Conservation (phyloP, 1,140 invertebrate species). For the Brachionus paranguensis region DNA sequence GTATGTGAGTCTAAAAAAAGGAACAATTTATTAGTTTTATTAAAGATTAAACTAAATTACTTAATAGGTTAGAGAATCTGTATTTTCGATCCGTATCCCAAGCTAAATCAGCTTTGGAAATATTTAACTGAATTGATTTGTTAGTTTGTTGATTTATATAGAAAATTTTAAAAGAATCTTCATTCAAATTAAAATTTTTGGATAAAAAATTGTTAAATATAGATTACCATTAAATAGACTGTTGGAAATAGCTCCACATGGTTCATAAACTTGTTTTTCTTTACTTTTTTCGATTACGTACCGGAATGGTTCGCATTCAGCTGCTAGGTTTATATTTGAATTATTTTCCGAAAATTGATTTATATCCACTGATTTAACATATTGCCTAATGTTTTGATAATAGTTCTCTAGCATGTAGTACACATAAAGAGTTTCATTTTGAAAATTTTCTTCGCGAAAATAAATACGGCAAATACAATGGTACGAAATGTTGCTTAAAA, state of each 20-base stretch:
- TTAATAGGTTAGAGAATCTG: constrained; percentile 48
- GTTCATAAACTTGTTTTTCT: constrained; percentile 60
- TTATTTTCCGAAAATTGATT: constrained; percentile 75
- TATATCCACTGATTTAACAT: constrained; percentile 94
- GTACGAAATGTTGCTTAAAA: constrained; percentile 63
- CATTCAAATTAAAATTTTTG: too few species aligned
- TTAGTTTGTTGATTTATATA: not conserved
- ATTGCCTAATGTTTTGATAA: constrained; percentile 96
- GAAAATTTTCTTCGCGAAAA: constrained; percentile 43
- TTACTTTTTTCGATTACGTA: constrained; percentile 41
- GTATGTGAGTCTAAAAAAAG: not conserved
- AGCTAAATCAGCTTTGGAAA: constrained; percentile 95
- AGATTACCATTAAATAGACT: constrained; percentile 84
- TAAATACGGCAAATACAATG: not conserved
- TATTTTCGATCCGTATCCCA: constrained; percentile 85
- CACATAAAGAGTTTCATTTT: constrained; percentile 78
- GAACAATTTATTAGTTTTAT: not conserved
- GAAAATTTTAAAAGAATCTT: not conserved
- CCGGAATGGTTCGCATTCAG: constrained; percentile 58
- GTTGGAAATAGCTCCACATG: constrained; percentile 97
- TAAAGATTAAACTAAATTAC: not conserved
- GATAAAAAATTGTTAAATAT: not conserved
- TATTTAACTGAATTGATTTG: constrained; percentile 61
- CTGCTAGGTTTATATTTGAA: constrained; percentile 42
- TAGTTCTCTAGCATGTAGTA: constrained; percentile 96